Base-by-base conservation (phyloP, 2,888 invertebrate genomes). In the Ganaspis brasiliensis region DNA sequence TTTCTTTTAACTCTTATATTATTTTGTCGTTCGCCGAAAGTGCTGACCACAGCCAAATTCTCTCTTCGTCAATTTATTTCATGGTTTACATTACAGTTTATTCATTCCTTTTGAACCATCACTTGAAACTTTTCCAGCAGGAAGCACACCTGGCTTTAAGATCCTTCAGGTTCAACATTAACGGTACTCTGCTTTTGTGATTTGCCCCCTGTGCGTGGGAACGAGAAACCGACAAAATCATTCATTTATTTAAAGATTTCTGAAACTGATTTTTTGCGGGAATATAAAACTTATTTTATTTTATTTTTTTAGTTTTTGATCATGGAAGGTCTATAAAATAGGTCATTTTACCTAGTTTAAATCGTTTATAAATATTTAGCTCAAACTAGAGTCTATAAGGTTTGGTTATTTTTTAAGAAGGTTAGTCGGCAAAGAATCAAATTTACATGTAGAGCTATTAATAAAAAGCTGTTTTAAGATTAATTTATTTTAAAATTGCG, bases 91-190 rank as follows among this genome's bases (percentile, higher is more conserved):
- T 6, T 24, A 16, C 10, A 10, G 21, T 21, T 21, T 56, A 56
- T 14, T 56, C 10, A 16, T 16, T 24, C 10, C 21, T 10, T 56
- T 56, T 19, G 63, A 63, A 14, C 14, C 63, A 21, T 37, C 19
- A 37, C 21, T 63, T 63, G 6, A 37, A 63, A 63, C 6, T 63
- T 63, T 63, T 63, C 40, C 10, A 21, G 37, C 52, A 63, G 63
- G 61, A 63, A 63, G 63, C 63, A 63, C 63, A 63, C 63, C 63
- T 63, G 63, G 63, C 63, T 40, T 40, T 9, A 63, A 31, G 40
- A 40, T 63, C 61, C 12, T 63, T 37, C 40, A 37, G 21, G 63
- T 63, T 63, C 16, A 63, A 4, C 21, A 63, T 63, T 63, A 63
- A 63, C 63, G 63, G 63, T 37, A 63, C 63, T 40, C 12, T 40